phyloP scores from a whole-genome alignment of 2,888 invertebrate species.

The Trichopoda pennipes region DNA sequence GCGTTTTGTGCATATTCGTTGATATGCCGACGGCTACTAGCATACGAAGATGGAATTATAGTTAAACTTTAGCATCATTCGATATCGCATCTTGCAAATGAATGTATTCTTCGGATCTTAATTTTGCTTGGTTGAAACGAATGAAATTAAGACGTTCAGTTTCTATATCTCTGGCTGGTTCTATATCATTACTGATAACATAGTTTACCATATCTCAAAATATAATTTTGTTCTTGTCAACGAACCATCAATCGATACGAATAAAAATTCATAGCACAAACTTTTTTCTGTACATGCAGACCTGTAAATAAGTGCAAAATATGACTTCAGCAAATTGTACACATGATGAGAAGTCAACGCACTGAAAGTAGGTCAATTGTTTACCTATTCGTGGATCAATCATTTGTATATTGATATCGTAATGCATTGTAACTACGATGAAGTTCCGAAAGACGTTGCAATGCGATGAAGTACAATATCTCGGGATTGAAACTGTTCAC shows the following conservation, averaged over 20 bases:
- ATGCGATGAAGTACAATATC: conserved; percentile 73
- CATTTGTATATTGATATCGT: conserved; percentile 42
- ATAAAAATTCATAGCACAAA: conserved; percentile 56
- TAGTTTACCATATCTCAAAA: conserved; percentile 19
- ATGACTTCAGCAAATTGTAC: conserved; percentile 3
- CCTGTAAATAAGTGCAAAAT: conserved; percentile 38
- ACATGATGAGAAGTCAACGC: conserved; percentile 11
- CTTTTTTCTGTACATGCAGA: conserved; percentile 38
- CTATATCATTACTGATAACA: conserved; percentile 74
- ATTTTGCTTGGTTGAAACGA: conserved; percentile 72
- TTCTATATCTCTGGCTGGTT: conserved; percentile 77
- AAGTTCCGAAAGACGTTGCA: too few relatives aligned
- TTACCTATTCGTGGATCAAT: conserved; percentile 55
- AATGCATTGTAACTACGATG: conserved; percentile 36
- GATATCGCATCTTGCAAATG: conserved; percentile 76
- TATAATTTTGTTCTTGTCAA: conserved; percentile 40
- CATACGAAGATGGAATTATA: conserved; percentile 65
- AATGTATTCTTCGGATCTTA: conserved; percentile 68
- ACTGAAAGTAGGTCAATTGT: conserved; percentile 11
- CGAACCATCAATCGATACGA: conserved; percentile 60
- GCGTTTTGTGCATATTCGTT: conserved; percentile 68
- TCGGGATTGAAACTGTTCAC: conserved; percentile 72
- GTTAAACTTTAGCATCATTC: conserved; percentile 65
- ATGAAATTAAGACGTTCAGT: conserved; percentile 73
- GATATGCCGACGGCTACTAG: conserved; percentile 68